Base-by-base conservation (phyloP, 2,888 invertebrate species). In the Neoaliturus tenellus region DNA sequence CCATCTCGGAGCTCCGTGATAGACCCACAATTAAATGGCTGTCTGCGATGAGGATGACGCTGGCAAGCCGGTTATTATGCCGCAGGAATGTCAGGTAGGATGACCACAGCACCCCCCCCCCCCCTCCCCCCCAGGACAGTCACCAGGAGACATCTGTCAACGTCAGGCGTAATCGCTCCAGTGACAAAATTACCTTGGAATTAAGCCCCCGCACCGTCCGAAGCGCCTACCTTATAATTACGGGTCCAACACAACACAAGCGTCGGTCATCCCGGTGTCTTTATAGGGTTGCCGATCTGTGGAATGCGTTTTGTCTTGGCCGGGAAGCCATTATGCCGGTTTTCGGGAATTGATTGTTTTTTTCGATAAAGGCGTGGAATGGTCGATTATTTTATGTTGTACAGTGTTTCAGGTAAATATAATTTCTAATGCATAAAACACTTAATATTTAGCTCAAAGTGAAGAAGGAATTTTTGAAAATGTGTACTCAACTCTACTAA, bases 181-280 rank as follows among this genome's bases (percentile, higher is more conserved):
- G 81, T 81, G 81, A 81, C 81, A 81, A 81, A 81, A 81, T 81
- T 81, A 81, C 81, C 51, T 81, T 41, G 41, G 67, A 80, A 80
- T 80, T 80, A 55, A 80, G 80, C 41, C 67, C 58, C 35, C 20
- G 80, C 25, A 41, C 31, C 78, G 10, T 33, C 39, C n/a, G 71
- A 20, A 33, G 71, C 71, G 71, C 71, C 71, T 71, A 71, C 71
- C 41, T 71, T 71, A 41, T 71, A 71, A 71, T 71, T 71, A 71
- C 39, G 31, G 55, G 62, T 5, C 62, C 17, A n/a, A 28, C 62
- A 62, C 55, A 55, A 55, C 55, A 55, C 28, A 28, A 62, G 62
- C 62, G 62, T 62, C 17, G 62, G 62, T 62, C 62, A 62, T 62
- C 62, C 1, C 62, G 14, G 28, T 3, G 10, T 62, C 62, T 62